These are phyloP conservation scores for Mesorhabditis spiculigera DNA, from an alignment of 2,888 invertebrate genomes.

Conservation along the genomic window DNA sequence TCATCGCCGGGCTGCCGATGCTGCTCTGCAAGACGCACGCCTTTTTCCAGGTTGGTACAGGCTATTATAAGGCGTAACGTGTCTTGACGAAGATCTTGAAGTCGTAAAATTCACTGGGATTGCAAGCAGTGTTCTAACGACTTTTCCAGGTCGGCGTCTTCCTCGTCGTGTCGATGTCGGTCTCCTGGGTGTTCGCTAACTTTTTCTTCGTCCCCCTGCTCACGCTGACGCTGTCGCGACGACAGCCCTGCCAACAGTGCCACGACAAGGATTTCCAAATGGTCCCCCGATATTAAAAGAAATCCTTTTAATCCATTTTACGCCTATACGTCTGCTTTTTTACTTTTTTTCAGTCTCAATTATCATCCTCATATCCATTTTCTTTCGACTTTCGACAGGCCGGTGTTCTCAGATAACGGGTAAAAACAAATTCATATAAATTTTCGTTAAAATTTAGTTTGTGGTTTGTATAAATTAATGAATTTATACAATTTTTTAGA, in stretches of 20 bases:
- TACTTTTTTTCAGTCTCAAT: no score
- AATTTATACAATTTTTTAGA: no score
- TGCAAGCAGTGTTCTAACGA: not conserved
- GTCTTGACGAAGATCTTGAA: no score
- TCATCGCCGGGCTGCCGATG: constrained; percentile 51
- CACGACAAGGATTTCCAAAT: constrained; percentile 6
- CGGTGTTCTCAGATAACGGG: no score
- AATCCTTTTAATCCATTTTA: no score
- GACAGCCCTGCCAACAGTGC: constrained; percentile 13
- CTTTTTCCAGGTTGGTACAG: constrained; percentile 39
- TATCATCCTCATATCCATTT: no score
- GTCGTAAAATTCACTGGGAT: no score
- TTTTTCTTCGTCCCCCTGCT: constrained; percentile 61
- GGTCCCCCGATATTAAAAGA: not conserved
- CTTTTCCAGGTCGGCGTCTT: constrained; percentile 50
- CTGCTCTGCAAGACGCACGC: constrained; percentile 51
- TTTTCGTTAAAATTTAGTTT: no score
- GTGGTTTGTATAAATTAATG: no score
- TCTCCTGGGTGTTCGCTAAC: constrained; percentile 74
- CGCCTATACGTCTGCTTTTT: no score
- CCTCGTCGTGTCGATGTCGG: constrained; percentile 73
- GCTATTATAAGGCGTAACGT: not conserved
- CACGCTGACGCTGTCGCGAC: constrained; percentile 37
- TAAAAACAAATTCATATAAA: no score
- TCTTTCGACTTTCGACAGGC: no score